phyloP scores from a whole-genome alignment of 2,113 vertebrate genomes.

The Pleuronectes platessa region DNA sequence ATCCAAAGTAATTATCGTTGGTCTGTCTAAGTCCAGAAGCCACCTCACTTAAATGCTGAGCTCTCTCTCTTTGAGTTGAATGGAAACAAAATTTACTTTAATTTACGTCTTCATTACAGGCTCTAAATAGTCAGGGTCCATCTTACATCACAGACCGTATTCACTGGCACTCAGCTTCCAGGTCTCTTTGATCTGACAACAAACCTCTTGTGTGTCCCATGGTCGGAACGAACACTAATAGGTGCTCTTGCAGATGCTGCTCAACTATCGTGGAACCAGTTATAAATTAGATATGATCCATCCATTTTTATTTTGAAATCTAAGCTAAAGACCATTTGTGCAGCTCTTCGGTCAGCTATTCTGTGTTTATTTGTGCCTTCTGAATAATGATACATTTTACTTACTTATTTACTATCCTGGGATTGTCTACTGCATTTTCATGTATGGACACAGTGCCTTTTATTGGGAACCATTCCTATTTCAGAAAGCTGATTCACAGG shows the following conservation, averaged over 20 bases:
- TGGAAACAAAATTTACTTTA: neutral
- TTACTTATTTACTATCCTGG: neutral
- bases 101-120: neutral
- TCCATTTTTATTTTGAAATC: too few species aligned
- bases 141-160: neutral
- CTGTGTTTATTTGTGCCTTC: too few species aligned
- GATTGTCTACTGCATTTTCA: neutral
- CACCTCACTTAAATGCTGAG: neutral
- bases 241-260: too few species aligned
- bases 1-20: neutral
- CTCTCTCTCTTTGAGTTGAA: neutral
- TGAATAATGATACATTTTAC: too few species aligned
- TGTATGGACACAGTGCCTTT: neutral
- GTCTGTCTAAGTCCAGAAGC: neutral
- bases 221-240: too few species aligned
- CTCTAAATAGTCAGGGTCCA: neutral
- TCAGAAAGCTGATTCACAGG: conserved; percentile 30
- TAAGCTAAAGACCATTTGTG: neutral
- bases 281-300: too few species aligned
- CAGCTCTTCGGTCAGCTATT: too few species aligned
- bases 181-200: too few species aligned
- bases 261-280: neutral
- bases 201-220: too few species aligned
- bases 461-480: neutral
- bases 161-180: neutral